Percentiles rank a stretch among this genome's conserved stretches.
phyloP scores from a whole-genome alignment of 2,797 vertebrate species.

The Neosilurus hyrtlii region DNA sequence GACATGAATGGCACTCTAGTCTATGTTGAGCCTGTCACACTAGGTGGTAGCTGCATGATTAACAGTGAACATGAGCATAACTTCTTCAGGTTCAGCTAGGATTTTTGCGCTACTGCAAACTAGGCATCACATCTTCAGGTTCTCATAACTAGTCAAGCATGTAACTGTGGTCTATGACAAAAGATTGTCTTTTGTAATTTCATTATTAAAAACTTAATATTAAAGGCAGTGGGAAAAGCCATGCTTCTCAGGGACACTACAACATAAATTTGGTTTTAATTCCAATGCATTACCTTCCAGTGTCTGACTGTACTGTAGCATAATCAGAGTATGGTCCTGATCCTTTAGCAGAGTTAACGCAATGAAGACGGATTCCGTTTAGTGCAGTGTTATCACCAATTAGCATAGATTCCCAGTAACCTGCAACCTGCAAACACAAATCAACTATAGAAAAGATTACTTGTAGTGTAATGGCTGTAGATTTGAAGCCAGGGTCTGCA shows the following conservation, averaged over 20 bases:
- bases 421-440: slow-evolving; percentile 42
- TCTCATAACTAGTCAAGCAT: not conserved
- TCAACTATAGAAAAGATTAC: not conserved
- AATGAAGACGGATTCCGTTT: slow-evolving; percentile 53
- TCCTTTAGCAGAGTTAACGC: slow-evolving; percentile 24
- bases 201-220: not conserved
- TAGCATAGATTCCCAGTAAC: slow-evolving; percentile 51
- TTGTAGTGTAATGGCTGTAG: not conserved
- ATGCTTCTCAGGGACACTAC: not conserved
- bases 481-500: too few species aligned
- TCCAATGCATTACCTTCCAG: slow-evolving; percentile 38
- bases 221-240: not conserved
- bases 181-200: not conserved
- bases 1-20: not conserved
- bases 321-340: slow-evolving; percentile 47
- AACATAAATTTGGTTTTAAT: not conserved
- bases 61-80: not conserved
- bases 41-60: not conserved
- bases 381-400: slow-evolving; percentile 55
- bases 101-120: not conserved
- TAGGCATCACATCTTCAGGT: not conserved
- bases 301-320: slow-evolving; percentile 49
- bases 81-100: not conserved
- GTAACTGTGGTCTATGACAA: not conserved
- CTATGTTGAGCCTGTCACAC: not conserved